phyloP scores from a whole-genome alignment of 2,797 vertebrate genomes.

The Myotis vivesi region DNA sequence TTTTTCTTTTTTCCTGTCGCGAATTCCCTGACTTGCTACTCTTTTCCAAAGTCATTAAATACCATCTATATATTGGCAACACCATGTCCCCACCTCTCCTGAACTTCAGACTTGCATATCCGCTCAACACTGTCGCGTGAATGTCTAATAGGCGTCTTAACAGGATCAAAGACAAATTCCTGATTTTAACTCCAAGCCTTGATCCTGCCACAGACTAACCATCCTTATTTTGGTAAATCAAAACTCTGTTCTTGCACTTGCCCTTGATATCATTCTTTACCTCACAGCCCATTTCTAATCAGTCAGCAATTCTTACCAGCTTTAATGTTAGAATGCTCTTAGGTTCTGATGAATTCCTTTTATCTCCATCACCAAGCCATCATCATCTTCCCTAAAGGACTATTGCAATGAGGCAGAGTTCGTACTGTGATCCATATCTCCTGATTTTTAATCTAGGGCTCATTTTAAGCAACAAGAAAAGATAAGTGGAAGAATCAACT shows the following conservation, averaged over 20 bases:
- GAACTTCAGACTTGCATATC: neutral
- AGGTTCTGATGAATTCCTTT: neutral
- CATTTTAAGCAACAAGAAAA: neutral
- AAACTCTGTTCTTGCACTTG: neutral
- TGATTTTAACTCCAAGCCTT: neutral
- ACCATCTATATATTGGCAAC: neutral
- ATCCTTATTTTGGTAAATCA: neutral
- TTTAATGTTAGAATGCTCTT: neutral
- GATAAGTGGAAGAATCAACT: neutral
- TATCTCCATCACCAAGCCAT: neutral
- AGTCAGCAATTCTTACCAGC: neutral
- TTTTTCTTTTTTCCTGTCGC: neutral
- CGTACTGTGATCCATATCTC: neutral
- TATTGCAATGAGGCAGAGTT: neutral
- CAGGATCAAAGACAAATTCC: neutral
- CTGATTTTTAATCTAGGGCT: neutral
- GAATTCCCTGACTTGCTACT: neutral
- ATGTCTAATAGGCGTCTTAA: neutral
- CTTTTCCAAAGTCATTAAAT: neutral
- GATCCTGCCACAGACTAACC: neutral
- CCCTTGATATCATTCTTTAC: neutral
- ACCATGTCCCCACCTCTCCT: neutral
- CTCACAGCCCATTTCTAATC: neutral
- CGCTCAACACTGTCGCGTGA: neutral
- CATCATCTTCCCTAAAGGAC: neutral